Base-by-base conservation (phyloP, 2,888 invertebrate genomes). In the Physocephala rufipes region DNA sequence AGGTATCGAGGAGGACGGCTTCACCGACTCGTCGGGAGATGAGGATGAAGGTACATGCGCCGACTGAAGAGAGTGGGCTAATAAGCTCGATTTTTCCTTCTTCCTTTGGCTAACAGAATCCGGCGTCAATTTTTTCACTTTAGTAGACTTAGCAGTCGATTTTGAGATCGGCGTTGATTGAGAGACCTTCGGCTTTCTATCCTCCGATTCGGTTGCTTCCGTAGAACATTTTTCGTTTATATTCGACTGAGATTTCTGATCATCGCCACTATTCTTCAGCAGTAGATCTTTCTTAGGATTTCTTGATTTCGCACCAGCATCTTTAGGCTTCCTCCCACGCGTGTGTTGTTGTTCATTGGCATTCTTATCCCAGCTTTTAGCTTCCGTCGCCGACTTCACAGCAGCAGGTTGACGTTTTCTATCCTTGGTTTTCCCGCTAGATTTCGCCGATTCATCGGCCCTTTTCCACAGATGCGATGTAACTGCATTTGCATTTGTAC, bases 401-500 rank as follows among this genome's bases (percentile, higher is more conserved):
- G 21, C 43, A n/a, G 2, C 55, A 12, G 63, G 76, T 51, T 64
- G 68, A 21, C 1, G 79, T 81, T 72, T 78, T 82, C 5, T 67
- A 13, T 67, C 75, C 5, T 70, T 74, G 9, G 61, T 21, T 21
- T 24, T 53, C 30, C 12, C 13, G 2, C 21, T 28, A 28, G 76
- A 45, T 49, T 79, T 81, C 12, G 74, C 16, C 12, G 13, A 43
- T 26, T 80, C 79, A 16, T 81, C 78, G 26, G 75, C 12, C 68
- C 68, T 30, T 64, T 70, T 47, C 74, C 67, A 76, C 63, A n/a
- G 78, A 75, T 53, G 74, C 71, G 61, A n/a, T 13, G 43, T 63
- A 2, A 45, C 1, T 0, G 26, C 26, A 4, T 26, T 55, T 9
- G 70, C 72, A 28, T 86, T 86, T 55, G 81, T 81, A 78, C 90